These are phyloP conservation scores for Baccha elongata DNA, from an alignment of 2,888 invertebrate genomes.

Conservation along the genomic window DNA sequence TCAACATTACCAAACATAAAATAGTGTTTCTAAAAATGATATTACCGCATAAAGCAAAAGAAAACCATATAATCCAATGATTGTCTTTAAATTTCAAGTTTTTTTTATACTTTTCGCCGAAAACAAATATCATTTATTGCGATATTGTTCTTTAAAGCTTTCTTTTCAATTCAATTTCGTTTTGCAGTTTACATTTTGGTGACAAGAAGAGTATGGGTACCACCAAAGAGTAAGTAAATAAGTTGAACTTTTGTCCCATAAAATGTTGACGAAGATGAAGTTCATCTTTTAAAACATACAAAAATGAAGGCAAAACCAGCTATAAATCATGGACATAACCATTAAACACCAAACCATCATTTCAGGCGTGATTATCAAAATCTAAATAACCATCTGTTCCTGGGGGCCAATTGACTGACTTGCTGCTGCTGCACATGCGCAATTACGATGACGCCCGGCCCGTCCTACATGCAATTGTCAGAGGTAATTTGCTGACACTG, in stretches of 20 bases:
- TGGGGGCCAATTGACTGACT: conserved; percentile 28
- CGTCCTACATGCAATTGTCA: conserved; percentile 62
- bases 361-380: conserved; percentile 69
- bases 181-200: too few species aligned
- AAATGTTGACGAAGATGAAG: not conserved
- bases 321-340: conserved; percentile 61
- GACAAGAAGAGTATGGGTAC: too few species aligned
- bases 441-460: conserved; percentile 58
- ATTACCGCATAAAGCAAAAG: too few species aligned
- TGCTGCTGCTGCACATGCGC: conserved; percentile 70
- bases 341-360: conserved; percentile 57
- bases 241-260: not conserved
- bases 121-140: too few species aligned
- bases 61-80: too few species aligned
- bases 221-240: not conserved
- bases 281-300: not conserved
- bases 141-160: too few species aligned
- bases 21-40: too few species aligned
- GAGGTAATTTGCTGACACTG: conserved; percentile 69
- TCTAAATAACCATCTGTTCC: conserved; percentile 69
- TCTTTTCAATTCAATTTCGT: too few species aligned
- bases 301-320: conserved; percentile 12
- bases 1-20: too few species aligned
- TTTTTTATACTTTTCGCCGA: too few species aligned
- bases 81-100: too few species aligned